phyloP scores from a whole-genome alignment of 2,113 vertebrate species.

The Pelusios castaneus region DNA sequence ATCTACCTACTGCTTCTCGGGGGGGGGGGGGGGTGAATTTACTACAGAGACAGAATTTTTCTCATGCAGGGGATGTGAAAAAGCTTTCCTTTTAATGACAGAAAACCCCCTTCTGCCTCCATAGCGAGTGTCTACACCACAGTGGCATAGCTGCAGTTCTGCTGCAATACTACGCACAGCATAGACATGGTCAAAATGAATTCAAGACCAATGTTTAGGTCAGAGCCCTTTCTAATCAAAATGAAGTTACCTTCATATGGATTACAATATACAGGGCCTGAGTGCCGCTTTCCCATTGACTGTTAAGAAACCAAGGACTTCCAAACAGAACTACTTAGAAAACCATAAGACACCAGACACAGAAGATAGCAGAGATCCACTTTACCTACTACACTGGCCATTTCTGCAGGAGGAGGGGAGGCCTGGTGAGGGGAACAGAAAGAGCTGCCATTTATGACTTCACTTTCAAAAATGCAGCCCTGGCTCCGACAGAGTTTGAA shows the following conservation, averaged over 20 bases:
- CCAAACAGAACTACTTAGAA: not conserved
- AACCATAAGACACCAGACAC: not conserved
- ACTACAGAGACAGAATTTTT: not conserved
- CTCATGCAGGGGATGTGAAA: too few species aligned
- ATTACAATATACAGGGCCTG: not conserved
- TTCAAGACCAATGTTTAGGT: not conserved
- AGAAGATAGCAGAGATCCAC: not conserved
- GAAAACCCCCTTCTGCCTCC: not conserved
- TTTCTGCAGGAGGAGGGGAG: not conserved
- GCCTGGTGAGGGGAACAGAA: not conserved
- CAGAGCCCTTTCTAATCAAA: not conserved
- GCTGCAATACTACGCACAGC: not conserved
- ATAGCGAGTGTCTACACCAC: not conserved
- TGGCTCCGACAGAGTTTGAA: constrained; percentile 1
- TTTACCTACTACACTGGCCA: not conserved
- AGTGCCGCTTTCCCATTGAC: not conserved
- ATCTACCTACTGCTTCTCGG: not conserved
- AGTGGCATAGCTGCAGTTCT: not conserved
- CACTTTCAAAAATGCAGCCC: not conserved
- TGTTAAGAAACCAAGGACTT: not conserved
- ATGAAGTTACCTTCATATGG: not conserved
- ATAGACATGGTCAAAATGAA: not conserved
- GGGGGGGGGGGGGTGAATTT: not conserved
- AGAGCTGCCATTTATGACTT: constrained; percentile 20
- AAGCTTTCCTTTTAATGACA: too few species aligned